These are phyloP conservation scores for Montifringilla adamsi DNA, from an alignment of 2,113 vertebrate genomes.

Conservation along the genomic window DNA sequence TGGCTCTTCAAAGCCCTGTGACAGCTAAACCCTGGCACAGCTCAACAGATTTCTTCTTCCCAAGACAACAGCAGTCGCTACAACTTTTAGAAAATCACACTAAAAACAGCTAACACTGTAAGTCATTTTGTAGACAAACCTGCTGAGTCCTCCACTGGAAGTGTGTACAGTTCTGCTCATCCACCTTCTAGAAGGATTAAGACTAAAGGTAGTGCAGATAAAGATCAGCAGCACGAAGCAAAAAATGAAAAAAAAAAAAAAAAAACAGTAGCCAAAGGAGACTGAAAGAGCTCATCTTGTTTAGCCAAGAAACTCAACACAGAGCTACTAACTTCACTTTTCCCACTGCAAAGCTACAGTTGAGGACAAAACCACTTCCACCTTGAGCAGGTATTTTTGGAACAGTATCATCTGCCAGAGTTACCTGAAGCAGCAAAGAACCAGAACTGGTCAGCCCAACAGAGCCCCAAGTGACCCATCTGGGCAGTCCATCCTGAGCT, in stretches of 20 bases:
- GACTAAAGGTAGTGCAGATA: background rate
- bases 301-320: background rate
- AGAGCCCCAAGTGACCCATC: background rate
- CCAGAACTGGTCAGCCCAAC: background rate
- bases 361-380: background rate
- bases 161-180: fast-evolving
- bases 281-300: background rate
- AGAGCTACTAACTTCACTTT: background rate
- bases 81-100: background rate
- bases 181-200: background rate
- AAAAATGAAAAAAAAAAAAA: background rate
- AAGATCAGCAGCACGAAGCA: fast-evolving
- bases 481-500: background rate
- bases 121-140: background rate
- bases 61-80: background rate
- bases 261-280: background rate
- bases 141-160: background rate
- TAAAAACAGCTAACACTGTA: background rate
- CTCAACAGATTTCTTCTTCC: background rate
- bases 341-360: background rate
- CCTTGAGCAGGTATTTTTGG: background rate
- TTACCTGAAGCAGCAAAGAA: background rate
- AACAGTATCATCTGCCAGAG: background rate
- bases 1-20: background rate
- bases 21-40: background rate